A percentile compares a stretch with the other conserved stretches of the same genome.
Conservation (phyloP, 1,140 invertebrate genomes). For the Cydia amplana region DNA sequence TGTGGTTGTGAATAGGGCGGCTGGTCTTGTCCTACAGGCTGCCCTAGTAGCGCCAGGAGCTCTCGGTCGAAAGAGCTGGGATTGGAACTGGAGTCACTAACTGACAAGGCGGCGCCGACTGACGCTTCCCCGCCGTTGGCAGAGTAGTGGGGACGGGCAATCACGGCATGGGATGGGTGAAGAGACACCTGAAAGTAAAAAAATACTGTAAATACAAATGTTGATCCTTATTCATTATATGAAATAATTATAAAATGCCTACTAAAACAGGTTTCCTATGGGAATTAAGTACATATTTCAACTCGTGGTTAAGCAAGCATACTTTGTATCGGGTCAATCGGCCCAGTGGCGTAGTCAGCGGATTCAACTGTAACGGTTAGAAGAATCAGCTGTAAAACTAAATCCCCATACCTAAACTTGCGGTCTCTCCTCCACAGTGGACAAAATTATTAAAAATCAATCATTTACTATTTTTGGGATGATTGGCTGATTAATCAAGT, state of each 20-base stretch:
- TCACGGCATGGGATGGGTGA: slow-evolving; percentile 67
- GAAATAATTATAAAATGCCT: background rate
- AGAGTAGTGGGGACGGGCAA: slow-evolving; percentile 63
- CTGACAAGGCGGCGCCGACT: slow-evolving; percentile 68
- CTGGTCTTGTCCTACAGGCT: slow-evolving; percentile 46
- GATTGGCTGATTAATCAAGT: too few species aligned
- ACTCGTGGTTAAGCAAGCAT: too few species aligned
- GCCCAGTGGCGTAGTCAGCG: too few species aligned
- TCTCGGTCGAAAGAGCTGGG: slow-evolving; percentile 58
- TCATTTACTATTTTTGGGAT: too few species aligned
- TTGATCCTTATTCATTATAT: background rate
- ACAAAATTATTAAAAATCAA: too few species aligned
- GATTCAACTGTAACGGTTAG: too few species aligned
- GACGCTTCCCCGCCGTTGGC: slow-evolving; percentile 69
- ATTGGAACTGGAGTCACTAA: slow-evolving; percentile 58
- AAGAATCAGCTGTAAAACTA: too few species aligned
- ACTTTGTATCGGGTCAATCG: too few species aligned
- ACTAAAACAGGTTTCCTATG: too few species aligned
- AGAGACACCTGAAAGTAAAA: slow-evolving; percentile 49
- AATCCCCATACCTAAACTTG: too few species aligned
- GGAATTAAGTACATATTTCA: background rate
- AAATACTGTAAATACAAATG: background rate
- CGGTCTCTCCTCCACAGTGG: too few species aligned
- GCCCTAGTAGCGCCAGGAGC: slow-evolving; percentile 58
- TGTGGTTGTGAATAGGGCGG: slow-evolving; percentile 55